phyloP scores from a whole-genome alignment of 2,113 vertebrate species.

The Phocoena phocoena region DNA sequence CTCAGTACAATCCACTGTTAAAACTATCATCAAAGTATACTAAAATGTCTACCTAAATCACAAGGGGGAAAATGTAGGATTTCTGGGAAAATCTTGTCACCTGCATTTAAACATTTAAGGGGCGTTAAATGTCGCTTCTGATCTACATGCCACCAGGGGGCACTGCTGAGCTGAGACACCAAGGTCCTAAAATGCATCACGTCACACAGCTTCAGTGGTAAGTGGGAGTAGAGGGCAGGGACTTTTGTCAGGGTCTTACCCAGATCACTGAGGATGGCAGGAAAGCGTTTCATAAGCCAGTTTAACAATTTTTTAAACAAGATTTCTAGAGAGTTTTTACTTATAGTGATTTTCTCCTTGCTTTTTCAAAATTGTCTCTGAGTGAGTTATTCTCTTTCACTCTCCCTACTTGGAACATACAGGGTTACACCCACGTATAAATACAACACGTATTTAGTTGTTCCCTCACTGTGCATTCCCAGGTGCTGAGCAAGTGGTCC shows the following conservation, averaged over 20 bases:
- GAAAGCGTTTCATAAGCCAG: not conserved
- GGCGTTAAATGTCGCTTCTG: rapidly evolving
- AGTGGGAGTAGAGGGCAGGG: rapidly evolving
- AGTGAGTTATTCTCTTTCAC: not conserved
- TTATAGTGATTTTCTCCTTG: not conserved
- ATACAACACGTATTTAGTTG: too few species aligned
- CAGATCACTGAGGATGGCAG: rapidly evolving
- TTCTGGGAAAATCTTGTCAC: not conserved
- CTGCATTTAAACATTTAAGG: rapidly evolving
- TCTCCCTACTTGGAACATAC: not conserved
- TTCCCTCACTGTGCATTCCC: too few species aligned
- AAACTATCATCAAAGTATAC: not conserved
- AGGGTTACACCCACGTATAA: too few species aligned
- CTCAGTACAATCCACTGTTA: not conserved
- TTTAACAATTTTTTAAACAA: not conserved
- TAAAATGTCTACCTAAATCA: not conserved
- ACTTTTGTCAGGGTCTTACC: not conserved
- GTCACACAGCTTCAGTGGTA: rapidly evolving
- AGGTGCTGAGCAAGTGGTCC: not conserved
- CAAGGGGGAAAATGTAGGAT: rapidly evolving
- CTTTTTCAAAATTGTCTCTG: not conserved
- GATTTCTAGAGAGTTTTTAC: not conserved
- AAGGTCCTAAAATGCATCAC: rapidly evolving
- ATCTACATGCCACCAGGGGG: not conserved
- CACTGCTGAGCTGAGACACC: not conserved